Base-by-base conservation (phyloP, 1,140 invertebrate species). In the Pectinophora gossypiella region DNA sequence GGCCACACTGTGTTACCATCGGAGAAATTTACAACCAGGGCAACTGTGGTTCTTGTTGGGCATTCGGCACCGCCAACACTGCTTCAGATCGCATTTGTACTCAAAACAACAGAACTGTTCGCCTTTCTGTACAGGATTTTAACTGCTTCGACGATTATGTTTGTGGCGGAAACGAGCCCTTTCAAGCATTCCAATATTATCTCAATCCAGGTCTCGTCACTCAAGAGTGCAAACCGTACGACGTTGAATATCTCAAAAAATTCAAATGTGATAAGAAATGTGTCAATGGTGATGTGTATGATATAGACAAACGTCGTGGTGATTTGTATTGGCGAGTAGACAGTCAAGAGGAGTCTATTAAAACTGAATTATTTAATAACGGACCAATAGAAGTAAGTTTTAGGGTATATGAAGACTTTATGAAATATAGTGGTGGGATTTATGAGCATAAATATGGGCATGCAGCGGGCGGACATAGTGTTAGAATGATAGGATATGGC, bases 21-120 rank as follows among this genome's bases (percentile, higher is more conserved):
- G 76, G 76, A 16, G 93, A 94, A 74, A 91, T 95, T 20, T 76
- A 93, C 43, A 92, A 95, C 86, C 94, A 95, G 78, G 80, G 88
- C 58, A 60, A 83, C 58, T 86, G 87, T 40, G 92, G 92, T 23
- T 92, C 91, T 3, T 93, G 92, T 66, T 93, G 92, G 92, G 93
- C 95, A 3, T 95, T 96, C 83, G 95, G 94, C 42, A 94, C 95
- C 22, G 95, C 95, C 0, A 95, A 95, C 81, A 93, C 95, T 1
- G 97, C 97, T 91, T 95, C 95, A 19, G 96, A 98, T 85, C 88
- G 96, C 48, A 90, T 88, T 2, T 98, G 96, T 76, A 96, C 97
- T 64, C 92, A 94, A 51, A 93, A 92, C 0, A 89, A 92, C 10
- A 94, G 91, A 3, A 89, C 89, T 36, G n/a, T 93, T 51, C 89